Base-by-base conservation (phyloP, 2,888 invertebrate genomes). In the Cosmorhoe ocellata region DNA sequence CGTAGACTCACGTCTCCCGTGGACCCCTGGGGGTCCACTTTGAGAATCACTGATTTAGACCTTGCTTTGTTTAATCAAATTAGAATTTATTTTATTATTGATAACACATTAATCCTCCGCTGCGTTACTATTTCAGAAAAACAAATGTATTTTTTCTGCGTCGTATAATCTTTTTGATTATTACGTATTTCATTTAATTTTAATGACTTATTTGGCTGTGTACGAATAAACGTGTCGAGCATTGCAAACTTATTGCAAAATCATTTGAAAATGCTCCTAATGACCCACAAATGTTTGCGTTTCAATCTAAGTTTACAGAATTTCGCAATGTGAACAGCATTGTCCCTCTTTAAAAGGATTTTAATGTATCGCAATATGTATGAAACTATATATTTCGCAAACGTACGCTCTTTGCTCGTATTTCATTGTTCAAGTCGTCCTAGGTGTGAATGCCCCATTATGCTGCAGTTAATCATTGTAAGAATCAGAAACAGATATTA, bases 331-430 rank as follows among this genome's bases (percentile, higher is more conserved):
- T 38, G 47, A 56, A 49, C 44, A 47, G 44, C 64, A 69, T 69
- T 73, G 72, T 72, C 55, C 64, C 33, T 52, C 56, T 69, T 56
- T 55, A 64, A 63, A 64, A 65, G 53, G 58, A 66, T 69, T 68
- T 66, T 26, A 28, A 55, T 34, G 27, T 61, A 74, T 69, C 61
- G 55, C 41, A 47, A 53, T 53, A 39, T 10, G 26, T 32, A 46
- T 45, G 33, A 38, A 39, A 42, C 33, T 49, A 24, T 5, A 6
- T 24, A 58, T 77, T 75, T 76, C 68, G 66, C 59, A 72, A 70
- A 58, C 54, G 52, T 51, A 57, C 54, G 54, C 58, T 49, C 58
- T 58, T 44, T 61, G 56, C 54, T 62, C 58, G 59, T 64, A 59
- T 59, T 58, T 61, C 65, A 73, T 69, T 70, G 69, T 72, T 64